Base-by-base conservation (phyloP, 2,888 invertebrate genomes). In the Pollenia labialis region DNA sequence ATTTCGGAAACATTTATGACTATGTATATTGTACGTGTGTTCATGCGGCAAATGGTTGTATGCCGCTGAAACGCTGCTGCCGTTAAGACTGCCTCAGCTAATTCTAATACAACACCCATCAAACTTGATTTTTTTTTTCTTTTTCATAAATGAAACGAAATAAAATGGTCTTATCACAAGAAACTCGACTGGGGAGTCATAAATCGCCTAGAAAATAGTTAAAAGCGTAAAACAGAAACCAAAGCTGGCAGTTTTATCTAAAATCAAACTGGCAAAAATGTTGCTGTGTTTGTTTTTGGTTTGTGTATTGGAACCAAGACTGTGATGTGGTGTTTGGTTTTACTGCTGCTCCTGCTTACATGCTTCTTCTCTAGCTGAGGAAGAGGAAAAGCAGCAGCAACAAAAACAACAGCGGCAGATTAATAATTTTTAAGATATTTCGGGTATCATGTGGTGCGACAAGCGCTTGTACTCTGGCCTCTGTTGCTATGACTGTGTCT, bases 131-230 rank as follows among this genome's bases (percentile, higher is more conserved):
- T 46, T 56, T 75, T 75, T 16, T 18, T 10, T n/a, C 16, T 32
- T 10, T n/a, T 9, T 48, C 32, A 40, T 16, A 32, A 69, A 69
- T 69, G 52, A 69, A 46, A 74, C 40, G 7, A 74, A 62, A 74
- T 56, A 16, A 72, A 72, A 48, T 48, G n/a, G n/a, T 18, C 72
- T 79, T 85, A 79, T 85, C 69, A 50, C 23, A 71, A 56, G 32
- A 71, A 85, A 81, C 75, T 81, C 23, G 75, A 76, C 71, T 81
- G 76, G 85, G 85, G 85, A 81, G 81, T 81, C 46, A 81, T 85
- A 85, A 85, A 85, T 85, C 76, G 60, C 46, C 62, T 77, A 58
- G 56, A 50, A 74, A 81, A 79, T 68, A 58, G 18, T 16, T 48
- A 58, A 79, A 69, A 48, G 77, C 62, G 10, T 14, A 32, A 46